Base-by-base conservation (phyloP, 1,140 invertebrate species). In the Neoseiulus cucumeris region DNA sequence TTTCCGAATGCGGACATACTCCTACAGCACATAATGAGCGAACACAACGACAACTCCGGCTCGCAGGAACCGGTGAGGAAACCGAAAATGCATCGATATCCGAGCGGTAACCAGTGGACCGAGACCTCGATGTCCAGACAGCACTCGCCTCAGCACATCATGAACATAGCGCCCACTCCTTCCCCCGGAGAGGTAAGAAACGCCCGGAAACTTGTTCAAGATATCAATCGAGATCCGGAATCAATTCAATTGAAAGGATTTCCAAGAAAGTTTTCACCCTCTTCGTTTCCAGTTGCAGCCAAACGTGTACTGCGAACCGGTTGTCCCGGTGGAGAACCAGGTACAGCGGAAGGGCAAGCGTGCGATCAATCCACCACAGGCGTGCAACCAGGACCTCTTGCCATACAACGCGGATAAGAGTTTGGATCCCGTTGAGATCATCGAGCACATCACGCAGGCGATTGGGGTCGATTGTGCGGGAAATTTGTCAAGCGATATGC, bases 51-150 rank as follows among this genome's bases (percentile, higher is more conserved):
- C 14, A 33, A 2, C 14, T 5, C 51, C 1, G 51, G n/a, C 22
- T 33, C 25, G 12, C 22, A 29, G 9, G 25, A 33, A 17, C 17
- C 25, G 17, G n/a, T 59, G 1, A 25, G 51, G 14, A 59, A 59
- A 33, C 51, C 51, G 22, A 59, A 59, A 59, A 59, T 59, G 22
- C 51, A 25, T 17, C 51, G 51, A 59, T 25, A 59, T 33, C 51
- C 51, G 51, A 59, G 51, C 22, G 22, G 51, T n/a, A 33, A 20
- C 22, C 51, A 59, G 22, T 59, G 51, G 51, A 25, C 14, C 25
- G 51, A 59, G 9, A 2, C 17, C 17, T 59, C 51, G 14, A 59
- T 33, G 51, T 17, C 25, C 4, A 25, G 51, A 14, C 51, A 59
- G 9, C 51, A 20, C 33, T 59, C 51, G 17, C 25, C 51, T 17